phyloP scores from a whole-genome alignment of 2,888 invertebrate species.

The Toxonevra muliebris region DNA sequence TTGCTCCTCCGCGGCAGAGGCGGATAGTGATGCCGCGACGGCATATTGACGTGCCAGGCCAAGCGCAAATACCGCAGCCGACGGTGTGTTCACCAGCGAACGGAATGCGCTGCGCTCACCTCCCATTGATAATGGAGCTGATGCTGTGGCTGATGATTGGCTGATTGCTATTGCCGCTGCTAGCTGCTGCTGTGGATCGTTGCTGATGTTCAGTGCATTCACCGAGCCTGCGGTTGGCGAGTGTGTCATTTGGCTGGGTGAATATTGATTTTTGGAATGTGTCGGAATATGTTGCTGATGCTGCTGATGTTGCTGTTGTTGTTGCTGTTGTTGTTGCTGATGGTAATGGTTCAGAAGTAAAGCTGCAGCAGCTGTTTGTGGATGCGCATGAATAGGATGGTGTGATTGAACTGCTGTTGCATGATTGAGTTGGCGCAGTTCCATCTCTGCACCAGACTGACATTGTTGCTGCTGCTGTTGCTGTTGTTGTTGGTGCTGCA shows the following conservation, averaged over 20 bases:
- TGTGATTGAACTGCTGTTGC: conserved; percentile 28
- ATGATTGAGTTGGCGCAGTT: conserved; percentile 31
- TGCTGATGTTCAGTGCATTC: conserved; percentile 19
- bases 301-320: conserved; percentile 63
- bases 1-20: conserved; percentile 60
- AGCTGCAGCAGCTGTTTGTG: conserved; percentile 51
- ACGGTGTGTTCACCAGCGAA: conserved; percentile 74
- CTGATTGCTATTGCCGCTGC: conserved; percentile 44
- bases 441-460: conserved; percentile 24
- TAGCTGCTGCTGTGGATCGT: conserved; percentile 42
- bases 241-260: conserved; percentile 25
- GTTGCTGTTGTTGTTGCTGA: conserved; percentile 60
- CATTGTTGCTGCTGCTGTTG: conserved; percentile 7
- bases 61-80: conserved; percentile 69
- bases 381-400: conserved; percentile 38
- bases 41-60: conserved; percentile 61
- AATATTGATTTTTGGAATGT: conserved; percentile 8
- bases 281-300: conserved; percentile 34
- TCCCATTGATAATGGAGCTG: conserved; percentile 74
- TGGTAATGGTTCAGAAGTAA: conserved; percentile 57
- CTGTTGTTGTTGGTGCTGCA: conserved; percentile 8
- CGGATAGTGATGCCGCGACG: conserved; percentile 59
- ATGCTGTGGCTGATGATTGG: conserved; percentile 53
- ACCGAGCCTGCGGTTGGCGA: conserved; percentile 3
- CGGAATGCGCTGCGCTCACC: conserved; percentile 91